Conservation (phyloP, 2,797 vertebrate genomes). For the Schizopygopsis pylzovi region DNA sequence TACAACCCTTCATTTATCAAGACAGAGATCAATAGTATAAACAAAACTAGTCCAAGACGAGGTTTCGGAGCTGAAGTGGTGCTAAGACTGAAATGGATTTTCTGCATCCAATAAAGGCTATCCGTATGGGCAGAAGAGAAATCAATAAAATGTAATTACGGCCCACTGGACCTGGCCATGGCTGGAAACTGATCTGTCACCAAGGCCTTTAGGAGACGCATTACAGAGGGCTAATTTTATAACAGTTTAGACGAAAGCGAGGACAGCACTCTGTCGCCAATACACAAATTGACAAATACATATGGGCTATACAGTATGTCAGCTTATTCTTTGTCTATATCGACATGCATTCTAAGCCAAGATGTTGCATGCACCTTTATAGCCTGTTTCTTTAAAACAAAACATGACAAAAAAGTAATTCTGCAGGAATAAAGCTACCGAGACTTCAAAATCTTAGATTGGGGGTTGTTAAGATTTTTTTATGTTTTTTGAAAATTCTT, state of each 20-base stretch:
- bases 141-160: conserved; percentile 58
- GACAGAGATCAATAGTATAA: conserved; percentile 41
- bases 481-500: no score
- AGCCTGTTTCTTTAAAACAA: not conserved
- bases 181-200: conserved; percentile 46
- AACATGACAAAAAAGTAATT: not conserved
- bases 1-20: conserved; percentile 40
- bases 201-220: conserved; percentile 47
- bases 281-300: conserved; percentile 29
- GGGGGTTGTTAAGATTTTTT: no score
- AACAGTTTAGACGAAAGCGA: conserved; percentile 27
- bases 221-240: conserved; percentile 48
- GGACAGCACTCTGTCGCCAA: conserved; percentile 38
- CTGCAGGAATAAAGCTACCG: not conserved
- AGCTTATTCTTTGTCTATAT: not conserved
- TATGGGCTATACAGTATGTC: not conserved
- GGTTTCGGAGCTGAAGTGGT: conserved; percentile 33
- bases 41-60: conserved; percentile 37
- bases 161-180: conserved; percentile 44
- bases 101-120: conserved; percentile 37
- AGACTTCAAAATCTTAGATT: not conserved
- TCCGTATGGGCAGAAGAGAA: conserved; percentile 10
- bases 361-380: not conserved
- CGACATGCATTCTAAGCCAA: not conserved
- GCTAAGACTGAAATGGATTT: conserved; percentile 48